These are phyloP conservation scores for Ophiodon elongatus DNA, from an alignment of 2,113 vertebrate species.

Conservation along the genomic window DNA sequence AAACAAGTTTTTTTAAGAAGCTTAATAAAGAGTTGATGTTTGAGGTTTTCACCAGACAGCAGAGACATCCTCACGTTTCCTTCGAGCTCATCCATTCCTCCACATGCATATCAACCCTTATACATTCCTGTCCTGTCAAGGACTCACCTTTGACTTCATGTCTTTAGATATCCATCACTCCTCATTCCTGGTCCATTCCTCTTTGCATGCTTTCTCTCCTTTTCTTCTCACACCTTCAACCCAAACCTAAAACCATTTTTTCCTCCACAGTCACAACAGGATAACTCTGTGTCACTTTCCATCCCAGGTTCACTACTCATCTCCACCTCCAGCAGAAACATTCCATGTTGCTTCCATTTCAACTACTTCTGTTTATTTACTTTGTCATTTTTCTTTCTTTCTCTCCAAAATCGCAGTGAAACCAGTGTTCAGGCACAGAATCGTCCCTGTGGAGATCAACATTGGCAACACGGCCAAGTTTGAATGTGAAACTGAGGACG, in stretches of 20 bases:
- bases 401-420: constrained; percentile 78
- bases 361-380: neutral
- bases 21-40: neutral
- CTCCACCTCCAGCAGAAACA: constrained; percentile 43
- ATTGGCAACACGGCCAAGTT: constrained; percentile 90
- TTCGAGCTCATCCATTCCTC: constrained; percentile 23
- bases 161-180: constrained; percentile 50
- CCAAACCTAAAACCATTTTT: constrained; percentile 68
- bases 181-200: constrained; percentile 18
- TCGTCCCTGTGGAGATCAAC: constrained; percentile 88
- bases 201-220: constrained; percentile 66
- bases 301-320: constrained; percentile 53
- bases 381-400: constrained; percentile 10
- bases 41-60: constrained; percentile 56
- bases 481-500: constrained; percentile 92
- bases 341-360: neutral
- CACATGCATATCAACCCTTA: constrained; percentile 5
- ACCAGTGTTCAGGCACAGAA: constrained; percentile 90
- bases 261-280: constrained; percentile 83
- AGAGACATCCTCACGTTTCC: constrained; percentile 27
- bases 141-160: constrained; percentile 35
- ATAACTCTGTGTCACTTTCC: constrained; percentile 59
- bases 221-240: constrained; percentile 55
- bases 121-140: constrained; percentile 14
- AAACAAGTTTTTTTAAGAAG: neutral